A percentile compares a stretch with the other conserved stretches of the same genome.
phyloP scores from a whole-genome alignment of 2,113 vertebrate species.

The Elaphurus davidianus region DNA sequence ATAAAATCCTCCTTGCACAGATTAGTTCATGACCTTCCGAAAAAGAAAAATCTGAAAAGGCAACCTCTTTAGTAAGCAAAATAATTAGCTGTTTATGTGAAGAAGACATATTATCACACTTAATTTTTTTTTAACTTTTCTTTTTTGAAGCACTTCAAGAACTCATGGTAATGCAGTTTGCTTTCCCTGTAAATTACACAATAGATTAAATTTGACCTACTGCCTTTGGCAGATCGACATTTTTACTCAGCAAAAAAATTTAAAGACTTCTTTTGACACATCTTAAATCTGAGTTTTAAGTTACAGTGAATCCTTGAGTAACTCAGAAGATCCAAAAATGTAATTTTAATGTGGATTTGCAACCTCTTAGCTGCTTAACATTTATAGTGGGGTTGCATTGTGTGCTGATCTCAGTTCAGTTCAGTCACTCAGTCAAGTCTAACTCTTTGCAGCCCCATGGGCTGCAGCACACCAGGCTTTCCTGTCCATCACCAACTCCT shows the following conservation, averaged over 20 bases:
- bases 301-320: not conserved
- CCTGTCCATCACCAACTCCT: not conserved
- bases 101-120: not conserved
- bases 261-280: not conserved
- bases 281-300: not conserved
- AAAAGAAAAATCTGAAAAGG: not conserved
- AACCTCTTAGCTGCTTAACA: not conserved
- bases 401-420: not conserved
- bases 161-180: not conserved
- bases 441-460: not conserved
- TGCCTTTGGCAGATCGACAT: not conserved
- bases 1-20: not conserved
- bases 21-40: not conserved
- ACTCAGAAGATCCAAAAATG: not conserved
- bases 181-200: not conserved
- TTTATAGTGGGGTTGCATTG: not conserved
- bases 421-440: not conserved
- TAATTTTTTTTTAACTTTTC: not conserved
- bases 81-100: not conserved
- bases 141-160: not conserved
- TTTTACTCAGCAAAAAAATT: not conserved
- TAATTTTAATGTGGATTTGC: not conserved
- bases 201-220: not conserved
- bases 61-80: constrained; percentile 1
- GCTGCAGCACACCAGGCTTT: not conserved